Percentiles rank a stretch among this genome's conserved stretches.
Conservation (phyloP, 2,113 vertebrate species). For the Thryonomys swinderianus region DNA sequence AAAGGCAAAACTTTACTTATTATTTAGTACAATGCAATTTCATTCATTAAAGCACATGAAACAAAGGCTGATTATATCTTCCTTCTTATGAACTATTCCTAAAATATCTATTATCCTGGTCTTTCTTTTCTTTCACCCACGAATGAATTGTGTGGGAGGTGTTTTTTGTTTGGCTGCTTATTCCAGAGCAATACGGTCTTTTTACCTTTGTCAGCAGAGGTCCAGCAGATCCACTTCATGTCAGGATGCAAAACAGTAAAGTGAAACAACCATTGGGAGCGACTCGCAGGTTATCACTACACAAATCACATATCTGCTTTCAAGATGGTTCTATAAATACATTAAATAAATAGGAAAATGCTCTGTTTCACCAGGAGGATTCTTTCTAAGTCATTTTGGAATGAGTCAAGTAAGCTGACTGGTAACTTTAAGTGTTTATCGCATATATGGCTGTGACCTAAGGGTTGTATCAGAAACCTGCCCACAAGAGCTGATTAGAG, state of each 20-base stretch:
- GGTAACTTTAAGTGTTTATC: neutral
- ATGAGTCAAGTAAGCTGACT: neutral
- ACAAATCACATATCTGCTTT: neutral
- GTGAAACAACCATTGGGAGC: neutral
- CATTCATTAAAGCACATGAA: slow-evolving; percentile 33
- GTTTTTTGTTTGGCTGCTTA: neutral
- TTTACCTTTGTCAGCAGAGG: neutral
- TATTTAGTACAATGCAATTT: neutral
- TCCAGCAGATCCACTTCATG: neutral
- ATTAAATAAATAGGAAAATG: neutral
- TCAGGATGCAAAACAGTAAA: neutral
- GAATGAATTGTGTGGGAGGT: neutral
- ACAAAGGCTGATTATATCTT: slow-evolving; percentile 33
- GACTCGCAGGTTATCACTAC: neutral
- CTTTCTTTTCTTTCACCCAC: neutral
- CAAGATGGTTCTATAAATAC: no score
- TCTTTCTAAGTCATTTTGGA: neutral
- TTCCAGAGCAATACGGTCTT: neutral
- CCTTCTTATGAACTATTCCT: neutral
- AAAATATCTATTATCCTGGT: neutral
- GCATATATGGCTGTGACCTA: neutral
- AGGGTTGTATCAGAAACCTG: neutral
- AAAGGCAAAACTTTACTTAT: neutral
- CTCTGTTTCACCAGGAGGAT: neutral
- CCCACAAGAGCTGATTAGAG: neutral